Evolutionary conservation across 1,140 invertebrate species (phyloP).

Genomic region (Oreohelix idahoensis): DNA sequence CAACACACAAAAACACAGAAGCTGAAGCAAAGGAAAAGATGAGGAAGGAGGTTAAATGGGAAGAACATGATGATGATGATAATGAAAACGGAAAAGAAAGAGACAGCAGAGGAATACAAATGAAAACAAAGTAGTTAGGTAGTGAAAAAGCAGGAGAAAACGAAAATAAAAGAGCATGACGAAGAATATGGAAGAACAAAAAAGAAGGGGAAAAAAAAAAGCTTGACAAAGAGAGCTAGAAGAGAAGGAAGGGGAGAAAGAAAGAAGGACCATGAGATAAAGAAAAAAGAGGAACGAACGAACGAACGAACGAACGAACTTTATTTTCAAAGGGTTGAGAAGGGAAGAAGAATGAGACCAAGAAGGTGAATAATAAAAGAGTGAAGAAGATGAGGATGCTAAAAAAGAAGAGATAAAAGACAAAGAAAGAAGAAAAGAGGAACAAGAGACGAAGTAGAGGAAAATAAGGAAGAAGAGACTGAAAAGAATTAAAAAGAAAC

Average conservation of each 20-base stretch:
- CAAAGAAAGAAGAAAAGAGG: conserved; percentile 2
- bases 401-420: background rate
- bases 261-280: background rate
- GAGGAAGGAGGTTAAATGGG: no score
- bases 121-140: no score
- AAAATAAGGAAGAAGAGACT: background rate
- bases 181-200: conserved; percentile 15
- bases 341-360: background rate
- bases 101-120: no score
- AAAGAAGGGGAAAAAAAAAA: background rate
- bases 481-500: background rate
- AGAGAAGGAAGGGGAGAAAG: background rate
- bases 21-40: no score
- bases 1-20: no score
- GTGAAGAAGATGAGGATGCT: no score
- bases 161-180: background rate
- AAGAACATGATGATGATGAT: no score
- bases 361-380: no score
- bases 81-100: no score
- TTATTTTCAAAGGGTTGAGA: no score
- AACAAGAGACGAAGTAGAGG: conserved; percentile 1
- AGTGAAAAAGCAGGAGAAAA: conserved; percentile 20
- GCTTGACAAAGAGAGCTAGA: background rate
- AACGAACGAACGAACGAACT: no score
- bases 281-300: background rate